Evolutionary conservation across 2,113 vertebrate species (phyloP).

Genomic region (Bufo gargarizans): DNA sequence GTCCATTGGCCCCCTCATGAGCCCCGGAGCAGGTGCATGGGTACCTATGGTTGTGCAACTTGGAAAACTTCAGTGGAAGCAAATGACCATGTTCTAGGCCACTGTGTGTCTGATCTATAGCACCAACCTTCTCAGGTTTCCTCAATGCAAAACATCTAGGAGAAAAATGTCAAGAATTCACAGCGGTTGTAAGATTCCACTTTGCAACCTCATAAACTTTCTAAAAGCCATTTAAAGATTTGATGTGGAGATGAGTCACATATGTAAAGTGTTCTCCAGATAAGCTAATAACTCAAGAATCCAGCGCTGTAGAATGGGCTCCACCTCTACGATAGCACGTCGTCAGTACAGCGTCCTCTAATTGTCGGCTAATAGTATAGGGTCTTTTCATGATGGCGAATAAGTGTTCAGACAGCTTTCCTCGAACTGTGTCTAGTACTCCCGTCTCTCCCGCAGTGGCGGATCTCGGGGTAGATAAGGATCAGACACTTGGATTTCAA

Average conservation of each 20-base stretch:
- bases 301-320: not conserved
- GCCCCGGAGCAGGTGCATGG: too few relatives aligned
- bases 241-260: not conserved
- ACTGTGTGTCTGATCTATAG: not conserved
- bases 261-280: not conserved
- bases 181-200: not conserved
- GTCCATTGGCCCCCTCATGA: too few relatives aligned
- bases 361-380: not conserved
- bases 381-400: not conserved
- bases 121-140: not conserved
- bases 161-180: not conserved
- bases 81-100: too few relatives aligned
- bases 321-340: not conserved
- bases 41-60: too few relatives aligned
- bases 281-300: conserved; percentile 31
- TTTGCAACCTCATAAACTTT: not conserved
- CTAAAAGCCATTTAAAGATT: not conserved
- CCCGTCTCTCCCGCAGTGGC: too few relatives aligned
- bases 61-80: too few relatives aligned
- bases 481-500: too few relatives aligned
- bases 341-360: not conserved
- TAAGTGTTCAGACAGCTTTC: not conserved
- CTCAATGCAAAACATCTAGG: not conserved
- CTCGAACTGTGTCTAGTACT: not conserved
- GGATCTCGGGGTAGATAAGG: too few relatives aligned